phyloP scores from a whole-genome alignment of 2,888 invertebrate genomes.

The Aradus depressus region DNA sequence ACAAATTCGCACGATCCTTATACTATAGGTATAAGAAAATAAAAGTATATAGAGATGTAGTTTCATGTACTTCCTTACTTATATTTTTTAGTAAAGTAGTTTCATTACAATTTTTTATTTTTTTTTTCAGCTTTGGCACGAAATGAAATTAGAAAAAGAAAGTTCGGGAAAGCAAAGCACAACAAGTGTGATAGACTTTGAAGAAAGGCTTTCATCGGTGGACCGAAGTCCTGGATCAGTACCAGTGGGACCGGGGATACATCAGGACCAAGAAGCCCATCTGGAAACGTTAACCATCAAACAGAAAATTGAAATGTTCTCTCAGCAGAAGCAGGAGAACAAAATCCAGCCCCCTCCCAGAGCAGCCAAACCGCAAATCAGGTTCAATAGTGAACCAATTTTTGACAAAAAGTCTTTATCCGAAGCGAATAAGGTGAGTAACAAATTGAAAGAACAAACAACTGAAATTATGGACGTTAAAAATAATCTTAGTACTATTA shows the following conservation, averaged over 20 bases:
- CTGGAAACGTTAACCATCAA: constrained; percentile 29
- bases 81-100: neutral
- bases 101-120: constrained; percentile 12
- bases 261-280: constrained; percentile 15
- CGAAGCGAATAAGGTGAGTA: constrained; percentile 18
- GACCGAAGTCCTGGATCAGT: neutral
- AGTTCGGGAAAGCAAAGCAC: constrained; percentile 32
- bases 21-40: no score
- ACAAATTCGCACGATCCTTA: no score
- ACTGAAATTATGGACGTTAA: no score
- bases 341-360: constrained; percentile 9
- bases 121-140: constrained; percentile 55
- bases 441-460: no score
- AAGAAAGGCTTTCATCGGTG: constrained; percentile 24
- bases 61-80: constrained; percentile 1
- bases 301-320: constrained; percentile 32
- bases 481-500: no score
- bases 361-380: constrained; percentile 20
- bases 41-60: no score
- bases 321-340: constrained; percentile 20
- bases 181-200: constrained; percentile 25
- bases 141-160: constrained; percentile 49
- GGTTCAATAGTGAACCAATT: constrained; percentile 25
- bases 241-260: neutral
- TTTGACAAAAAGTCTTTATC: constrained; percentile 21